A percentile compares a stretch with the other conserved stretches of the same genome.
These are phyloP conservation scores for Tetragonula clypearis DNA, from an alignment of 1,140 invertebrate genomes.

Conservation along the genomic window DNA sequence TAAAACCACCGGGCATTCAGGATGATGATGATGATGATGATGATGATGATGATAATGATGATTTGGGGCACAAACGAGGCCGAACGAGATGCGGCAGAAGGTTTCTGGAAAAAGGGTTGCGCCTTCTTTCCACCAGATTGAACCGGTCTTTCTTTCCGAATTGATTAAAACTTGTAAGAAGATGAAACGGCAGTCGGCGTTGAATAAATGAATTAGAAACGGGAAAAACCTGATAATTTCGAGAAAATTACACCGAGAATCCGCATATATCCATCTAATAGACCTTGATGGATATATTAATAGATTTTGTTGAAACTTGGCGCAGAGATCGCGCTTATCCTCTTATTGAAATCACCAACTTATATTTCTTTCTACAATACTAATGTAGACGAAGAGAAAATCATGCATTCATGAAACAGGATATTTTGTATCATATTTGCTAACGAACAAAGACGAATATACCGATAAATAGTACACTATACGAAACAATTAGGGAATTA, in stretches of 20 bases:
- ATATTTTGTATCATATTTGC: not conserved
- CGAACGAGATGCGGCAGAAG: not conserved
- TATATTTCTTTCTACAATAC: not conserved
- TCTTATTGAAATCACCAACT: not conserved
- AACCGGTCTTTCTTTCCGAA: slow-evolving; percentile 8
- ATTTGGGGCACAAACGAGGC: slow-evolving; percentile 37
- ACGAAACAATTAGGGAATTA: too few species aligned
- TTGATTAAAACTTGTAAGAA: slow-evolving; percentile 22
- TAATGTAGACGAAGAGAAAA: not conserved
- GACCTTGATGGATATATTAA: slow-evolving; percentile 19
- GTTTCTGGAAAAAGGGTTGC: slow-evolving; percentile 49
- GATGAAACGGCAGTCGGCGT: not conserved
- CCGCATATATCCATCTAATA: too few species aligned
- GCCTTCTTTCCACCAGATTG: not conserved
- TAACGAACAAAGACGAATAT: too few species aligned
- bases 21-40: slow-evolving; percentile 5
- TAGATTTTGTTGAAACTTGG: not conserved
- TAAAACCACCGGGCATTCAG: not conserved
- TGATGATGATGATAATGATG: not conserved
- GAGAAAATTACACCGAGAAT: not conserved
- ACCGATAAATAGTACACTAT: too few species aligned
- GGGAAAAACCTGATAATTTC: not conserved
- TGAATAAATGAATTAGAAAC: not conserved
- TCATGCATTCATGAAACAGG: not conserved
- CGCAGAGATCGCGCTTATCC: not conserved